Evolutionary conservation across 2,113 vertebrate species (phyloP), one percentile per base, ranked within the genome.

Genomic region (Colaptes auratus): DNA sequence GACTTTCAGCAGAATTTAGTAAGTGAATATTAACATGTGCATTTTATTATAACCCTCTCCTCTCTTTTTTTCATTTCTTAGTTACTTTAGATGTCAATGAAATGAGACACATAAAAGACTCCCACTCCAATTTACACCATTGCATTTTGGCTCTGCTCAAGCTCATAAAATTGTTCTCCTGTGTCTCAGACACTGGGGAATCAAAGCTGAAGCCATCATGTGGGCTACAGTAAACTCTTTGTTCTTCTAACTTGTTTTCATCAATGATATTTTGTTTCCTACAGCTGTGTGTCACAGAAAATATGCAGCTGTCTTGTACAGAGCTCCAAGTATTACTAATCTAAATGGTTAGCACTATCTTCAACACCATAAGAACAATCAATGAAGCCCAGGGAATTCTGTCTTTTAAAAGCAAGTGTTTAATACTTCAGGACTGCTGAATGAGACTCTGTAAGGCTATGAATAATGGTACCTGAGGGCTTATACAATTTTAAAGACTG

Each of bases 1-100:
- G 91, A 93, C 44, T 96, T 97, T 93, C 96, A 97, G 91, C 60
- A 96, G 92, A 94, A 94, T 97, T 97, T 94, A 90, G 84, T 92
- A 95, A 98, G 77, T 96, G 80, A 97, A 91, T 83, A 92, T 96
- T 96, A 97, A 88, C 96, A 95, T 80, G 90, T 96, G 83, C 52
- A 44, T 97, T 97, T 97, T 96, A 96, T 97, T 97, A 96, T 53
- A 66, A 92, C 7, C 33, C 48, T 77, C 60, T 66, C 61, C 53
- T 91, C 31, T 88, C 33, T 82, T 7, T 83, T 81, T 82, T 91
- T 31, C 12, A 86, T 94, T 94, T 83, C n/a, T 84, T 85, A 92
- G 64, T 89, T 96, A 71, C 80, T 93, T 94, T 73, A 94, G 63
- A 71, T 95, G 78, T 88, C 64, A 88, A 3, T 89, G 50, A 81